phyloP scores from a whole-genome alignment of 2,113 vertebrate genomes.

The Hippocampus comes region DNA sequence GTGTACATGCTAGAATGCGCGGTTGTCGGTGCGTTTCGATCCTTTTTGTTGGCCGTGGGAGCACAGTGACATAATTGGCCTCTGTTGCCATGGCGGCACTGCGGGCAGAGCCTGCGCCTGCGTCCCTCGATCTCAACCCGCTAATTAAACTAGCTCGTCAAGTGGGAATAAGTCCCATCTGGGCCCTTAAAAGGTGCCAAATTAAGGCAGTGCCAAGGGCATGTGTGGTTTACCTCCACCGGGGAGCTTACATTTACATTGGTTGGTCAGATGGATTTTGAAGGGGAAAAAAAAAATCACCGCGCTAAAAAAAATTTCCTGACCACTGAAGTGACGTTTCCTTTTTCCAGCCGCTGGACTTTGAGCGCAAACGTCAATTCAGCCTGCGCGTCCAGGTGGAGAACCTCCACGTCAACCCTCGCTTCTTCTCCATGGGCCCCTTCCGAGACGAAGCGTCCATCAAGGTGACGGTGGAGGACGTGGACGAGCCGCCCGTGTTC shows the following conservation, averaged over 20 bases:
- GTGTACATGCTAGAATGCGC: not conserved
- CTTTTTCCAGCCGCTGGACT: constrained; percentile 80
- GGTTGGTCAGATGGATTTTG: not conserved
- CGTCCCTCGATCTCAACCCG: constrained; percentile 42
- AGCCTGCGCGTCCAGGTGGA: constrained; percentile 86
- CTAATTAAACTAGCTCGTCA: constrained; percentile 57
- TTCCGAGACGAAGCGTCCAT: constrained; percentile 86
- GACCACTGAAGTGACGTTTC: not conserved
- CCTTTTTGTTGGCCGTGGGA: not conserved
- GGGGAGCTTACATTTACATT: not conserved
- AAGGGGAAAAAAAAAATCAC: no score
- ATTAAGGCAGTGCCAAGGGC: not conserved
- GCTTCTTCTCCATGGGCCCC: constrained; percentile 82
- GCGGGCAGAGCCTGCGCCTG: constrained; percentile 4
- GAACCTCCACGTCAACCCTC: constrained; percentile 81
- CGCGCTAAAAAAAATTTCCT: not conserved
- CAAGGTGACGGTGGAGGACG: constrained; percentile 86
- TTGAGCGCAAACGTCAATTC: constrained; percentile 84
- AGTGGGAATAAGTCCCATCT: constrained; percentile 40
- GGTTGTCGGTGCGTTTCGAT: not conserved
- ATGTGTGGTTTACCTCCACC: not conserved
- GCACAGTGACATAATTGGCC: constrained; percentile 54
- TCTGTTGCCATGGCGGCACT: constrained; percentile 32
- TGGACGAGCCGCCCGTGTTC: constrained; percentile 90
- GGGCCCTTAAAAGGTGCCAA: not conserved